Evolutionary conservation across 2,797 vertebrate species (phyloP).

Genomic region (Phoxinus dragarum): DNA sequence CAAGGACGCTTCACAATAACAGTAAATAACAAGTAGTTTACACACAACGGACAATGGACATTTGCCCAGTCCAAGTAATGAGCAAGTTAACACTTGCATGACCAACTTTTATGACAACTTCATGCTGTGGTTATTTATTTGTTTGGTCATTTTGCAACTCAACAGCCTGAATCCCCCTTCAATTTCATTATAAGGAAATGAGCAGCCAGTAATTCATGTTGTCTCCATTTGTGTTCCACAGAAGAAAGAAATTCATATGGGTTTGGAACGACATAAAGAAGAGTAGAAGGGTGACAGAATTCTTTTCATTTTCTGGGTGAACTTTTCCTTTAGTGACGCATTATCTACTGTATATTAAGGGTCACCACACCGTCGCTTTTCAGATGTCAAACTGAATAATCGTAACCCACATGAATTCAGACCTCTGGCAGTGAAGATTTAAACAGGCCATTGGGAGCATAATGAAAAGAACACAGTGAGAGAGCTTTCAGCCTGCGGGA

Average conservation of each 20-base stretch:
- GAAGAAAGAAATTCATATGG: not conserved
- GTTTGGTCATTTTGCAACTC: not conserved
- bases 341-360: not conserved
- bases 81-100: not conserved
- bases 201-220: not conserved
- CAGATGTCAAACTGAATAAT: constrained; percentile 33
- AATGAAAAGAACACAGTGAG: constrained; percentile 36
- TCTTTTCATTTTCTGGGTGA: not conserved
- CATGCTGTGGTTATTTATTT: not conserved
- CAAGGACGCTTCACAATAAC: too few relatives aligned
- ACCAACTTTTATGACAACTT: not conserved
- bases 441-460: constrained; percentile 51
- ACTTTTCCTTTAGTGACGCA: not conserved
- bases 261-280: not conserved
- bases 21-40: too few relatives aligned
- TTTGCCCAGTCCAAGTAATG: too few relatives aligned
- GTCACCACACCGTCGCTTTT: not conserved
- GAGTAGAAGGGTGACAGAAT: not conserved
- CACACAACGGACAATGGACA: too few relatives aligned
- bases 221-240: not conserved
- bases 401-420: not conserved
- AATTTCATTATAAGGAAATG: not conserved
- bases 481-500: constrained; percentile 49
- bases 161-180: not conserved
- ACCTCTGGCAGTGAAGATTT: constrained; percentile 26